phyloP scores from a whole-genome alignment of 2,888 invertebrate genomes.

The Philopedon plagiatum region DNA sequence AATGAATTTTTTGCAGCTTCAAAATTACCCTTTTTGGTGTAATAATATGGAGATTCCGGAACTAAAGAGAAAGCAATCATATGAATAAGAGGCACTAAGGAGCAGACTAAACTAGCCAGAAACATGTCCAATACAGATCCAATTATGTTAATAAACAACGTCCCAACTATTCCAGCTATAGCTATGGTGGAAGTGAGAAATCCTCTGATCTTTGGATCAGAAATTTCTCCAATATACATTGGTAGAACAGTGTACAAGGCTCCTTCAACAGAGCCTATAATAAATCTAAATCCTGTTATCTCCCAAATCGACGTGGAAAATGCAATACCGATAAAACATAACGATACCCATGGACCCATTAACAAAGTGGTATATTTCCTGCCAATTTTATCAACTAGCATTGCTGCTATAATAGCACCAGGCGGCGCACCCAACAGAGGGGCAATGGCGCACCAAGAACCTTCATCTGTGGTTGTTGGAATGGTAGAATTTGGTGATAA shows the following conservation, averaged over 20 bases:
- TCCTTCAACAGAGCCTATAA: slow-evolving; percentile 71
- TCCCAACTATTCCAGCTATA: slow-evolving; percentile 70
- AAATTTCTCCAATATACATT: slow-evolving; percentile 75
- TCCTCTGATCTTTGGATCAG: slow-evolving; percentile 73
- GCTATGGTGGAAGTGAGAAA: slow-evolving; percentile 75
- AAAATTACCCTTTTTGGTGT: slow-evolving; percentile 66
- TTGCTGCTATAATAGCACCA: slow-evolving; percentile 75
- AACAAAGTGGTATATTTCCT: slow-evolving; percentile 69
- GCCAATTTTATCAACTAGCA: slow-evolving; percentile 76
- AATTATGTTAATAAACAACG: slow-evolving; percentile 75
- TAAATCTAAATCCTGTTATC: slow-evolving; percentile 68
- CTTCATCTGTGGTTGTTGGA: slow-evolving; percentile 70
- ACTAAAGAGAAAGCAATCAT: slow-evolving; percentile 74
- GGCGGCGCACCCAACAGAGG: slow-evolving; percentile 77
- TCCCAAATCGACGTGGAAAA: slow-evolving; percentile 72
- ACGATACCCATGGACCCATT: slow-evolving; percentile 67
- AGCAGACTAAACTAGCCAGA: slow-evolving; percentile 72
- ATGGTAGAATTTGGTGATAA: slow-evolving; percentile 69
- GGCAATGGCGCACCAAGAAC: slow-evolving; percentile 77
- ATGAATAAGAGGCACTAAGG: slow-evolving; percentile 73
- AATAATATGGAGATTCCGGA: slow-evolving; percentile 77
- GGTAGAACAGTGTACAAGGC: slow-evolving; percentile 68
- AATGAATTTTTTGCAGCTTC: slow-evolving; percentile 71
- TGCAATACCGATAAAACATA: slow-evolving; percentile 76
- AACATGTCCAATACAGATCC: slow-evolving; percentile 74